Conservation (phyloP, 2,888 invertebrate genomes). For the Acronicta psi region DNA sequence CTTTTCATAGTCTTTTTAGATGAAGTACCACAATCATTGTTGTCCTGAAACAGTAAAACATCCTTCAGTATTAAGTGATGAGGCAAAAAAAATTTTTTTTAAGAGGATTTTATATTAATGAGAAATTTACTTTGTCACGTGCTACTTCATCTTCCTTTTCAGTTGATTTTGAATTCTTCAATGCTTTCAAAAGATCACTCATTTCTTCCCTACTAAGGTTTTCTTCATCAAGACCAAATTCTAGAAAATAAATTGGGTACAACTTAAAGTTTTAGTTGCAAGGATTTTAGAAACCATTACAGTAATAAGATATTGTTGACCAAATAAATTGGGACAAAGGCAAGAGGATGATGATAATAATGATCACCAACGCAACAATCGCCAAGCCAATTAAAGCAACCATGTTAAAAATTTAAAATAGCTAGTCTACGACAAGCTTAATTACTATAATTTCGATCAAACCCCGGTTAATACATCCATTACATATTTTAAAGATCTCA, state of each 20-base stretch:
- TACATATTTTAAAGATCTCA: neutral
- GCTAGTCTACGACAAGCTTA: neutral
- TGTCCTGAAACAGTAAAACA: slow-evolving; percentile 58
- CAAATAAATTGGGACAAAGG: no score
- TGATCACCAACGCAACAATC: neutral
- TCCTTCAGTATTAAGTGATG: neutral
- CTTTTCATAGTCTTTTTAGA: slow-evolving; percentile 76
- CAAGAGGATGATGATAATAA: no score
- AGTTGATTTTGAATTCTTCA: slow-evolving; percentile 81
- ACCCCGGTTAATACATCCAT: no score
- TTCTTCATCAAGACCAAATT: slow-evolving; percentile 83
- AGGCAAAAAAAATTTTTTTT: neutral
- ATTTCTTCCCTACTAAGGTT: slow-evolving; percentile 84
- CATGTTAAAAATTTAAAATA: neutral
- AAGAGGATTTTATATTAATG: neutral
- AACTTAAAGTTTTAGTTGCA: no score
- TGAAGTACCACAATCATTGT: slow-evolving; percentile 39
- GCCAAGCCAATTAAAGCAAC: neutral
- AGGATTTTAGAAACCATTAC: no score
- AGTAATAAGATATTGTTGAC: no score
- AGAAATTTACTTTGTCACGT: slow-evolving; percentile 37
- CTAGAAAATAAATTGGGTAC: slow-evolving; percentile 60
- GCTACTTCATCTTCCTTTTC: slow-evolving; percentile 74
- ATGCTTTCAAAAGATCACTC: slow-evolving; percentile 80
- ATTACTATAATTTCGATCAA: neutral